Percentiles rank a stretch among this genome's conserved stretches.
These are phyloP conservation scores for Tupiocoris notatus DNA, from an alignment of 2,888 invertebrate species.

Conservation along the genomic window DNA sequence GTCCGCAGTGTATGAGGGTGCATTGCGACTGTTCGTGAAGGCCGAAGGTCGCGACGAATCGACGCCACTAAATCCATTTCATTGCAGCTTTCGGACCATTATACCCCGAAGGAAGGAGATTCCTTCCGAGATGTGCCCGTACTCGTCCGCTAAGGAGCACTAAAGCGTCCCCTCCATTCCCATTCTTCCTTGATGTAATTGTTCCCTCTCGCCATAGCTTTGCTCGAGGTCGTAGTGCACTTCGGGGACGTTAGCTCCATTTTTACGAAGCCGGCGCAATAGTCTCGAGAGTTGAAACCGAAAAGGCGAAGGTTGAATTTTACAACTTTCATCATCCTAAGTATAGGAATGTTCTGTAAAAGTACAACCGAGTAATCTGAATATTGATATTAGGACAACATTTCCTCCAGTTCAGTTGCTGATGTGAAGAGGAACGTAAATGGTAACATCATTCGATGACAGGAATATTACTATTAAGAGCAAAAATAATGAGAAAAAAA, in stretches of 20 bases:
- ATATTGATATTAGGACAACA: too few relatives aligned
- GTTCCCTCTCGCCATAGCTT: background rate
- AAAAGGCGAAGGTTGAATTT: too few relatives aligned
- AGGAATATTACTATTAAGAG: too few relatives aligned
- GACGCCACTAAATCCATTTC: slow-evolving; percentile 5
- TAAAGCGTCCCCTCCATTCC: background rate
- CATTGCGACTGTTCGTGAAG: background rate
- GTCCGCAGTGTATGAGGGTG: background rate
- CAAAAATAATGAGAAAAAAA: too few relatives aligned
- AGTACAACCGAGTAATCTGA: too few relatives aligned
- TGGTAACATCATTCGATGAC: too few relatives aligned
- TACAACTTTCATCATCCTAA: too few relatives aligned
- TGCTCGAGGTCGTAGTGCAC: background rate
- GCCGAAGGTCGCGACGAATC: background rate
- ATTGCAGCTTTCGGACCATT: slow-evolving; percentile 11
- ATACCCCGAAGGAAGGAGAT: background rate
- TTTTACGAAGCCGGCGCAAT: background rate
- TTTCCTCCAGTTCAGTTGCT: too few relatives aligned
- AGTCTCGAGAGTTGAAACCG: background rate
- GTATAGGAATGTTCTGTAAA: too few relatives aligned
- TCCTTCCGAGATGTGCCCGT: background rate
- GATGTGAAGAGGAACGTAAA: too few relatives aligned
- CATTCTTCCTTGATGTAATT: background rate
- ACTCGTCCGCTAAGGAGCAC: background rate
- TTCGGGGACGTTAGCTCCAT: background rate